Evolutionary conservation across 2,888 invertebrate species (phyloP).

Genomic region (Conchocele bisecta): DNA sequence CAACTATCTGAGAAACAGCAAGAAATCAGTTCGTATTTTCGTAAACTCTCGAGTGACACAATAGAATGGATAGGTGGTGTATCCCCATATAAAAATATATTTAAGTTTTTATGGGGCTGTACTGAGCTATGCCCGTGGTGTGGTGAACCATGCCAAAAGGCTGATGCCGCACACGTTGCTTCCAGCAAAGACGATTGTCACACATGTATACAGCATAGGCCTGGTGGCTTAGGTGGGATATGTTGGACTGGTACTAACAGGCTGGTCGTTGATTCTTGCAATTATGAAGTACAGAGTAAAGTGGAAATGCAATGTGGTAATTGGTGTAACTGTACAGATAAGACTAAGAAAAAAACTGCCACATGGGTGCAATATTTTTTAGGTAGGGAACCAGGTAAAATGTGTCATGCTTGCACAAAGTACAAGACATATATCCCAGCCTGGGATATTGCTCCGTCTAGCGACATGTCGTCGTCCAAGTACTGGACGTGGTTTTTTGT

Average conservation of each 20-base stretch:
- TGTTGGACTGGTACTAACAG: not conserved
- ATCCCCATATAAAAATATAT: not conserved
- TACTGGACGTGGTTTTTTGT: too few species aligned
- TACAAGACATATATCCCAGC: conserved; percentile 2
- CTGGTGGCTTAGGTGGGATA: not conserved
- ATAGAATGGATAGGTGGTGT: not conserved
- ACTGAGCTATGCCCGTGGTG: conserved; percentile 4
- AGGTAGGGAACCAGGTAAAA: not conserved
- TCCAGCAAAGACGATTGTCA: not conserved
- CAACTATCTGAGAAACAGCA: not conserved
- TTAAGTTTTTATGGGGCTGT: conserved; percentile 5
- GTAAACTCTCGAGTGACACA: not conserved
- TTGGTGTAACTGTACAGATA: conserved; percentile 7
- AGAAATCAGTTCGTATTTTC: not conserved
- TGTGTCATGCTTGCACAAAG: not conserved
- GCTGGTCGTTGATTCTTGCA: not conserved
- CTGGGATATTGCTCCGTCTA: too few species aligned
- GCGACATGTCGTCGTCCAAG: too few species aligned
- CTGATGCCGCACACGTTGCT: not conserved
- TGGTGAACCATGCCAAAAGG: not conserved
- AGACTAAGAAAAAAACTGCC: too few species aligned
- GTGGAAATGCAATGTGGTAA: not conserved
- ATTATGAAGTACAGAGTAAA: not conserved
- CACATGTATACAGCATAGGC: conserved; percentile 5
- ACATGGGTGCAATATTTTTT: too few species aligned